phyloP scores from a whole-genome alignment of 2,888 invertebrate species.

The Microdon myrmicae region DNA sequence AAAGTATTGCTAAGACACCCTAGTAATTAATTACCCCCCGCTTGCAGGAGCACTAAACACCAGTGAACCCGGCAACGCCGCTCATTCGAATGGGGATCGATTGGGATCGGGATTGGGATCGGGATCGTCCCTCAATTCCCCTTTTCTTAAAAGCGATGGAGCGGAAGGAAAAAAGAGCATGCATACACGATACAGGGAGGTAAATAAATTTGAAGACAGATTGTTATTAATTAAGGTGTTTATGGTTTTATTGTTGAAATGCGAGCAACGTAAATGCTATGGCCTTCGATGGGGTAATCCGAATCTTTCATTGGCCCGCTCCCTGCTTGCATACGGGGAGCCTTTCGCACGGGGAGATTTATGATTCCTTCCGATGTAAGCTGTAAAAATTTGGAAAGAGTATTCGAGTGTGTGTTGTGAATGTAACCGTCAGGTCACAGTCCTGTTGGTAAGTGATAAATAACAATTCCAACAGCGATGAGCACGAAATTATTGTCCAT shows the following conservation, averaged over 20 bases:
- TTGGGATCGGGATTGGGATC: not conserved
- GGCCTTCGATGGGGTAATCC: not conserved
- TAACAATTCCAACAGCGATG: not conserved
- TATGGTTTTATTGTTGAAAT: slow-evolving; percentile 11
- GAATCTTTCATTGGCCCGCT: too few species aligned
- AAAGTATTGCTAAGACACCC: slow-evolving; percentile 3
- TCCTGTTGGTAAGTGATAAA: slow-evolving; percentile 1
- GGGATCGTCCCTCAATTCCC: not conserved
- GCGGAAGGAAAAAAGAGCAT: too few species aligned
- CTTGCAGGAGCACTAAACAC: slow-evolving; percentile 9
- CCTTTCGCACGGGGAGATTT: slow-evolving; percentile 2
- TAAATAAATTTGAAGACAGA: slow-evolving; percentile 14
- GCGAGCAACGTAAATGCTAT: slow-evolving; percentile 13
- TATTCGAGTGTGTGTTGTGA: slow-evolving; percentile 12
- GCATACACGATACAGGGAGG: too few species aligned
- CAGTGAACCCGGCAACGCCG: not conserved
- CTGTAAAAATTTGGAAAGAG: slow-evolving; percentile 7
- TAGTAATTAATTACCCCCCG: slow-evolving; percentile 30
- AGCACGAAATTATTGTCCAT: too few species aligned
- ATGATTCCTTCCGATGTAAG: slow-evolving; percentile 8
- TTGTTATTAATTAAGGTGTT: slow-evolving; percentile 19
- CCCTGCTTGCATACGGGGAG: too few species aligned
- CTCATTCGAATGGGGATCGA: not conserved
- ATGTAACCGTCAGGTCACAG: slow-evolving; percentile 8
- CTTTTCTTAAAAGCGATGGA: not conserved